phyloP scores from a whole-genome alignment of 2,113 vertebrate genomes.

The Vanacampus margaritifer region DNA sequence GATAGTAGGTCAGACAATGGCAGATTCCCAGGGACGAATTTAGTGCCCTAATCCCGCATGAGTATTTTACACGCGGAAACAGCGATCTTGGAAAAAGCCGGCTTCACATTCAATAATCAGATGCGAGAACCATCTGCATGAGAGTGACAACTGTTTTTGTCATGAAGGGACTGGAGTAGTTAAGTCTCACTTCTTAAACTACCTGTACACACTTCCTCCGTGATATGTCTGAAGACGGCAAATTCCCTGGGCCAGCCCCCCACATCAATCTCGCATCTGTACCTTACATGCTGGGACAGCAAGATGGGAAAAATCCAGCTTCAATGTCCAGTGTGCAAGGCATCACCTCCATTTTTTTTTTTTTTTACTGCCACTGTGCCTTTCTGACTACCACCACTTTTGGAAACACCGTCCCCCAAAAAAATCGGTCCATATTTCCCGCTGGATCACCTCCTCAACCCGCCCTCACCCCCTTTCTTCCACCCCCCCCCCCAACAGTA shows the following conservation, averaged over 20 bases:
- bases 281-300: too few species aligned
- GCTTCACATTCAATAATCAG: too few species aligned
- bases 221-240: too few species aligned
- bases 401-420: constrained; percentile 26
- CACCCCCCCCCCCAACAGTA: constrained; percentile 21
- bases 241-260: too few species aligned
- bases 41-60: background rate
- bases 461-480: background rate
- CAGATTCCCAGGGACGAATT: background rate
- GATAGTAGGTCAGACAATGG: background rate
- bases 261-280: too few species aligned
- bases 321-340: background rate
- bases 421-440: constrained; percentile 51
- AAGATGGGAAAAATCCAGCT: background rate
- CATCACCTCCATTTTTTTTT: background rate
- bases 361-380: constrained; percentile 16
- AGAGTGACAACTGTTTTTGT: too few species aligned
- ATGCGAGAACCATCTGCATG: too few species aligned
- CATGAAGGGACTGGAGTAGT: too few species aligned
- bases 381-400: constrained; percentile 37
- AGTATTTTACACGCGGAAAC: too few species aligned
- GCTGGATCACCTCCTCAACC: constrained; percentile 1
- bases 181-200: too few species aligned
- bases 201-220: too few species aligned
- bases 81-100: too few species aligned